Percentiles rank a stretch among this genome's conserved stretches.
Evolutionary conservation across 2,797 vertebrate genomes (phyloP).

Genomic region (Heliangelus exortis): DNA sequence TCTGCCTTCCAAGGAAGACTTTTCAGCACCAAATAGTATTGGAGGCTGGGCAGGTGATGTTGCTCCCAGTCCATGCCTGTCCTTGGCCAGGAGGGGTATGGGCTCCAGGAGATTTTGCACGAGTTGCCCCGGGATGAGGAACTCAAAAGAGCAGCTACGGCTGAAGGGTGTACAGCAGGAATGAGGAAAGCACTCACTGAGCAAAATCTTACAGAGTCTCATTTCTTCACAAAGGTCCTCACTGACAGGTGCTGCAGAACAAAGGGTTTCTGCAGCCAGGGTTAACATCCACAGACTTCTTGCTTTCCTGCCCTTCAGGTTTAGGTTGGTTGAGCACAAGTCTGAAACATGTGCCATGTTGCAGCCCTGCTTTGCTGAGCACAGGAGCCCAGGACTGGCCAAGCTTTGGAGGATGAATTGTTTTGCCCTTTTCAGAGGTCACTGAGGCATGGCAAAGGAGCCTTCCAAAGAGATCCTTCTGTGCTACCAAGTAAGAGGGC

Average conservation of each 20-base stretch:
- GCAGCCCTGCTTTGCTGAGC: background rate
- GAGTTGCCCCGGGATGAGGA: background rate
- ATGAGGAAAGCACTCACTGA: background rate
- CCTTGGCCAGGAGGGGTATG: background rate
- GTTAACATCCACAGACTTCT: background rate
- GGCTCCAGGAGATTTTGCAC: background rate
- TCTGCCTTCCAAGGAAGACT: background rate
- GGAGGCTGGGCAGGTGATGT: background rate
- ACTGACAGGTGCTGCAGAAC: background rate
- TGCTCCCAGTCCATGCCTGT: accelerated
- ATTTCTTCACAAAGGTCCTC: background rate
- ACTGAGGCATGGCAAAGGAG: background rate
- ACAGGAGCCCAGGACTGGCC: background rate
- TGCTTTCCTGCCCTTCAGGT: background rate
- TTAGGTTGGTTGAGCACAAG: background rate
- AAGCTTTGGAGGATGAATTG: accelerated
- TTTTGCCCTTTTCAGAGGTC: background rate
- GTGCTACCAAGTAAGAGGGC: background rate
- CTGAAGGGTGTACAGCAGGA: background rate
- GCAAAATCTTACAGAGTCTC: accelerated
- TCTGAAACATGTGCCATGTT: background rate
- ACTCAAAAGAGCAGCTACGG: background rate
- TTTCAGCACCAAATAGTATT: background rate
- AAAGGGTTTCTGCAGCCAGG: background rate
- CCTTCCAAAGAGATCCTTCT: accelerated